These are phyloP conservation scores for Notarius lentiginosus DNA, from an alignment of 2,113 vertebrate genomes.

Conservation along the genomic window DNA sequence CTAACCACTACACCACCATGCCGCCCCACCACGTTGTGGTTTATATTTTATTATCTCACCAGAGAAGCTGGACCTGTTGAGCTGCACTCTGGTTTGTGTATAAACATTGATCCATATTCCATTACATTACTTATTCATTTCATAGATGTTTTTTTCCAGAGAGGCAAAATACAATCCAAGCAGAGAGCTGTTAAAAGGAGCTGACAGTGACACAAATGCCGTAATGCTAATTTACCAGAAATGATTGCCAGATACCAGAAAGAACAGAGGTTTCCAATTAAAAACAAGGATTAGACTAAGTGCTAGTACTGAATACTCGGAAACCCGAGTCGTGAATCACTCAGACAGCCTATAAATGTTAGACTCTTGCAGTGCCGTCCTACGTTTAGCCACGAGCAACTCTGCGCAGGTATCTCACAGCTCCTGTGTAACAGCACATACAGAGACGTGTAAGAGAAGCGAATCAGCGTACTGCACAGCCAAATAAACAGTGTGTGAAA, in stretches of 20 bases:
- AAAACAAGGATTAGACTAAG: not conserved
- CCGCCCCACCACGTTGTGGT: too few species aligned
- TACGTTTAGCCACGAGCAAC: not conserved
- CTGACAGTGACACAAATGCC: not conserved
- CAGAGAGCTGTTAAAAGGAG: not conserved
- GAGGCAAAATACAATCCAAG: not conserved
- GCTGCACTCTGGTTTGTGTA: not conserved
- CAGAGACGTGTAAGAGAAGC: not conserved
- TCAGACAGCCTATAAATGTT: not conserved
- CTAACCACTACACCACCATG: too few species aligned
- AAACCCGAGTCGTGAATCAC: not conserved
- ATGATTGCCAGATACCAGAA: not conserved
- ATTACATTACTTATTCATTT: constrained; percentile 26
- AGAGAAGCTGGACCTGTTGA: not conserved
- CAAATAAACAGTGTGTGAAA: constrained; percentile 3
- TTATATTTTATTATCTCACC: not conserved
- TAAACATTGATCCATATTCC: constrained; percentile 15
- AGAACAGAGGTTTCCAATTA: not conserved
- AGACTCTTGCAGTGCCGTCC: not conserved
- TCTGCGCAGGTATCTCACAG: not conserved
- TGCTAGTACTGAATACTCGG: not conserved
- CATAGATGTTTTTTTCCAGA: not conserved
- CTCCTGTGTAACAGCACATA: not conserved
- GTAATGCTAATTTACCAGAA: not conserved
- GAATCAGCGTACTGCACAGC: not conserved